Base-by-base conservation (phyloP, 1,140 invertebrate genomes). In the Aphis craccivora region DNA sequence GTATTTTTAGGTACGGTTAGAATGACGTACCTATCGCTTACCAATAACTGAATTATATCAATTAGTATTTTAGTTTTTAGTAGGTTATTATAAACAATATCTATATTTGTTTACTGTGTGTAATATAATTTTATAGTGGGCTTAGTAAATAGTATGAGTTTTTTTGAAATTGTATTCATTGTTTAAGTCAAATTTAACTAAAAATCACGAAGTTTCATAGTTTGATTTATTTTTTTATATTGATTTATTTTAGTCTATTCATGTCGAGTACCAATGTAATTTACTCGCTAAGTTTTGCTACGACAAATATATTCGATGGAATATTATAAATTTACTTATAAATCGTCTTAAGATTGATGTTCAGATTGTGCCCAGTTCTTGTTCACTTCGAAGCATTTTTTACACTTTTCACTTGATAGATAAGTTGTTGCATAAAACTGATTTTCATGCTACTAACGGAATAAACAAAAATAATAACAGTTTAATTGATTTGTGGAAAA, bases 201-300 rank as follows among this genome's bases (percentile, higher is more conserved):
- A 51, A 51, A 37, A 83, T 83, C 20, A 40, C 11, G 7, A 37
- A 23, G 3, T 37, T 89, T 40, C 3, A 55, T 51, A 35, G 23
- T 51, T 89, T 40, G 25, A 90, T 51, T 53, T 25, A 22, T 91
- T 9, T 48, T 76, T 11, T 25, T 81, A n/a, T 43, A 22, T 45
- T 25, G 81, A 23, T 76, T 84, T 40, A 40, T 40, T 40, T 40
- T 40, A 93, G 91, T 84, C 48, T 30, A 51, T 93, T 37, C 76
- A 51, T 40, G 91, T 93, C 25, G 91, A 93, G 30, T 93, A 93
- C 25, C 91, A 93, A 93, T 93, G 91, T 25, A 93, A 93, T 84
- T 51, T 93, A 53, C 48, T 93, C 20, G 81, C 81, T 11, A 93
- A 93, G 30, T 93, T 93, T 84, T 93, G 91, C 14, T 93, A 51